phyloP scores from a whole-genome alignment of 2,888 invertebrate genomes.

The Sesia apiformis region DNA sequence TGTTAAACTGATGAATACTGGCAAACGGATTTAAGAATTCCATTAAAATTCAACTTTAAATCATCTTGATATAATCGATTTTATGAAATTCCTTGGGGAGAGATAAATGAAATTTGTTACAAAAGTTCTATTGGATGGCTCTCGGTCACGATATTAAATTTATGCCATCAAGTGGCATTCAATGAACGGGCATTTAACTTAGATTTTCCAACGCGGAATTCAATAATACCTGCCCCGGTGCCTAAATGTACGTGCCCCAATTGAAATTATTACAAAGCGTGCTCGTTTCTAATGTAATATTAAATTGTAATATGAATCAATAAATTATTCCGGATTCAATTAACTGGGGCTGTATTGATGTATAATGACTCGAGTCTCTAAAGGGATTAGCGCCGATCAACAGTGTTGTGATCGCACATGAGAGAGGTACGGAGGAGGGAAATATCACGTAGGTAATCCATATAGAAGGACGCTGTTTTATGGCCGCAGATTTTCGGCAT shows the following conservation, averaged over 20 bases:
- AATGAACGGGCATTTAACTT: conserved; percentile 56
- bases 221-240: conserved; percentile 23
- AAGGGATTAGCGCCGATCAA: not conserved
- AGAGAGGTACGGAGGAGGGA: not conserved
- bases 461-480: conserved; percentile 27
- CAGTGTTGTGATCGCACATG: not conserved
- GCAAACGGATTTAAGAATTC: conserved; percentile 23
- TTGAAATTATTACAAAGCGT: not conserved
- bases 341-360: not conserved
- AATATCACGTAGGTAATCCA: conserved; percentile 3
- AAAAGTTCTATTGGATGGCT: conserved; percentile 58
- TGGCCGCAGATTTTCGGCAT: conserved; percentile 49
- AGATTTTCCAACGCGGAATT: conserved; percentile 52
- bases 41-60: conserved; percentile 44
- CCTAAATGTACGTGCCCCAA: not conserved
- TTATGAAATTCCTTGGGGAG: conserved; percentile 58
- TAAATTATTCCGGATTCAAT: not conserved
- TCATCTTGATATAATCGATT: conserved; percentile 60
- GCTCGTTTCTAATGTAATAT: not conserved
- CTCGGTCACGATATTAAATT: conserved; percentile 67
- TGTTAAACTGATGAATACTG: not conserved
- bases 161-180: conserved; percentile 65
- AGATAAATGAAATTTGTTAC: conserved; percentile 72
- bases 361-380: not conserved
- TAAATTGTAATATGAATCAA: not conserved